These are phyloP conservation scores for Carpatolechia fugitivella DNA, from an alignment of 2,888 invertebrate genomes.

Conservation along the genomic window DNA sequence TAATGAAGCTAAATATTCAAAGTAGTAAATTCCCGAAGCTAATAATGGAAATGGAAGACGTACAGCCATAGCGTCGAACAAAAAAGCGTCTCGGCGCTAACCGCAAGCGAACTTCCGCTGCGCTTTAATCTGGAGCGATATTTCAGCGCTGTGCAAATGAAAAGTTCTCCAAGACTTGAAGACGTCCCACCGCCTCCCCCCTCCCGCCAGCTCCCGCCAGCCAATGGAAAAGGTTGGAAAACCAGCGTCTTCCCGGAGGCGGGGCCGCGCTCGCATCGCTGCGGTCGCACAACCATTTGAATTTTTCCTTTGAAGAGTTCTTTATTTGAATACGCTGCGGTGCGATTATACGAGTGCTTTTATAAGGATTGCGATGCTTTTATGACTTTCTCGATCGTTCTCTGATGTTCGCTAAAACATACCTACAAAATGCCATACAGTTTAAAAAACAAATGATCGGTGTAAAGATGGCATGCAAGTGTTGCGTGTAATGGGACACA, in stretches of 20 bases:
- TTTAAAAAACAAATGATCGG: background rate
- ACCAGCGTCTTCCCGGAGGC: slow-evolving; percentile 74
- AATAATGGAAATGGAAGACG: slow-evolving; percentile 32
- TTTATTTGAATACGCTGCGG: slow-evolving; percentile 71
- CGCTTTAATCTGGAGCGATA: slow-evolving; percentile 73
- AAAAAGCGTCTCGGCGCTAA: slow-evolving; percentile 50
- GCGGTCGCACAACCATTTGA: slow-evolving; percentile 73
- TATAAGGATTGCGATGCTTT: slow-evolving; percentile 8
- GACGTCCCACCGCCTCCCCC: slow-evolving; percentile 56
- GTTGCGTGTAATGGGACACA: background rate
- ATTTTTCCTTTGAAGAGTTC: slow-evolving; percentile 72
- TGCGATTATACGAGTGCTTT: slow-evolving; percentile 24
- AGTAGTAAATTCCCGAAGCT: slow-evolving; percentile 13
- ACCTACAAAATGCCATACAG: background rate
- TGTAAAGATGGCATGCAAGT: background rate
- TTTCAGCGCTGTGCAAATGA: slow-evolving; percentile 75
- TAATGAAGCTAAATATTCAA: too few species aligned
- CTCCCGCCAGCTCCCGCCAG: slow-evolving; percentile 53
- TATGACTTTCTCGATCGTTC: slow-evolving; percentile 8
- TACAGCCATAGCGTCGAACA: slow-evolving; percentile 12
- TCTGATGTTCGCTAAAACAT: background rate
- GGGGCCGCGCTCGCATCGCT: slow-evolving; percentile 60
- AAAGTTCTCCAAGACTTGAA: slow-evolving; percentile 72
- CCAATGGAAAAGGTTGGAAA: slow-evolving; percentile 76
- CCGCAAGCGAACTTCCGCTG: slow-evolving; percentile 68